Evolutionary conservation across 2,113 vertebrate species (phyloP).

Genomic region (Cricetomys ansorgei): DNA sequence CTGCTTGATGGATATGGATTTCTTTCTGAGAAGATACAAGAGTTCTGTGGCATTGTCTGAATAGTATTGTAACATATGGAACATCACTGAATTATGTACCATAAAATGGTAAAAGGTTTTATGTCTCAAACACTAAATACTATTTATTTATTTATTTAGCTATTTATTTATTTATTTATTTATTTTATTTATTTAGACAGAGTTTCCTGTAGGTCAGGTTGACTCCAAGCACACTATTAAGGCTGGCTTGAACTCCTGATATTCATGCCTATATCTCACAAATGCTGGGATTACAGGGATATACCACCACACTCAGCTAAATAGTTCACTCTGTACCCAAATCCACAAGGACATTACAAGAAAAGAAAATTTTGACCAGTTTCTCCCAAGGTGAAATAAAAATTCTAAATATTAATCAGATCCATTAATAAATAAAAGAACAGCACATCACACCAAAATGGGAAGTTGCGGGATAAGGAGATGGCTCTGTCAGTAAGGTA

Average conservation of each 20-base stretch:
- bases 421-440: no score
- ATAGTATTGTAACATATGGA: background rate
- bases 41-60: background rate
- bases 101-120: background rate
- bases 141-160: no score
- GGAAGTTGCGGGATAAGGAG: background rate
- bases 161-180: no score
- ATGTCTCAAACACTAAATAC: background rate
- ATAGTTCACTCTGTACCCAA: background rate
- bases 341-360: background rate
- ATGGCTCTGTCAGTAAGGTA: no score
- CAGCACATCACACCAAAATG: background rate
- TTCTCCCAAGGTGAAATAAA: conserved; percentile 10
- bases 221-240: background rate
- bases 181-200: background rate
- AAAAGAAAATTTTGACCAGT: background rate
- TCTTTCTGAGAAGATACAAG: background rate
- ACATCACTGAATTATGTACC: background rate
- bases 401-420: background rate
- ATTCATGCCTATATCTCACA: background rate
- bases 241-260: background rate
- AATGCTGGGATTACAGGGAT: background rate
- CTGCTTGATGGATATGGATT: background rate
- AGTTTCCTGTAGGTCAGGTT: background rate
- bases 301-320: background rate